Conservation (phyloP, 2,888 invertebrate genomes). For the Mimumesa dahlbomi region DNA sequence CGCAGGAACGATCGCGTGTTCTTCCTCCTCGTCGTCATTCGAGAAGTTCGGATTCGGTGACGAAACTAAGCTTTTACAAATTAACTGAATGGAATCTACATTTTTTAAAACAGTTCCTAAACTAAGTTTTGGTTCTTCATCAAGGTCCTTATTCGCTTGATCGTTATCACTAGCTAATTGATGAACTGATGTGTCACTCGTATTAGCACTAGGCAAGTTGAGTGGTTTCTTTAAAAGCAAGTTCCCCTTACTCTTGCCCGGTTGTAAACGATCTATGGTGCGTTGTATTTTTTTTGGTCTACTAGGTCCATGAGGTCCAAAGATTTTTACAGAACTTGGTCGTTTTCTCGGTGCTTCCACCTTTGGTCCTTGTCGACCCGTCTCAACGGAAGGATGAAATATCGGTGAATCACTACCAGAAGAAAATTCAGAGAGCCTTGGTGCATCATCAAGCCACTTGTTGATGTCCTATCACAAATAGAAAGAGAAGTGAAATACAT, state of each 20-base stretch:
- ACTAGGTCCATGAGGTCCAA: constrained; percentile 73
- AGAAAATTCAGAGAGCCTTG: constrained; percentile 88
- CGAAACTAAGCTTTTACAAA: constrained; percentile 76
- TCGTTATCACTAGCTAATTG: constrained; percentile 83
- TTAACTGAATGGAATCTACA: constrained; percentile 77
- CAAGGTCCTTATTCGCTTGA: constrained; percentile 75
- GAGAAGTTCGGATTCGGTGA: constrained; percentile 76
- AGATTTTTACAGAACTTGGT: constrained; percentile 72
- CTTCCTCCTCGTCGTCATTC: constrained; percentile 79
- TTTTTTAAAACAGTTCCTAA: constrained; percentile 88
- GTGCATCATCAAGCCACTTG: constrained; percentile 93
- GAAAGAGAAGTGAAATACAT: constrained; percentile 21
- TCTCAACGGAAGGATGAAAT: constrained; percentile 75
- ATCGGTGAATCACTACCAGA: constrained; percentile 89
- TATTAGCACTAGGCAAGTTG: constrained; percentile 82
- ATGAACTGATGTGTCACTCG: constrained; percentile 79
- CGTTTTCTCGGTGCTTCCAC: constrained; percentile 83
- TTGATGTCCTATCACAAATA: constrained; percentile 88
- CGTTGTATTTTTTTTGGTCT: constrained; percentile 86
- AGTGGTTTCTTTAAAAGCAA: constrained; percentile 85
- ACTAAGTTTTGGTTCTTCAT: constrained; percentile 88
- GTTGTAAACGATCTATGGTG: constrained; percentile 91
- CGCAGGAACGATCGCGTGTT: constrained; percentile 64
- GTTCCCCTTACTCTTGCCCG: constrained; percentile 94
- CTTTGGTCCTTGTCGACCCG: constrained; percentile 84